phyloP scores from a whole-genome alignment of 2,113 vertebrate species.

The Albula goreensis region DNA sequence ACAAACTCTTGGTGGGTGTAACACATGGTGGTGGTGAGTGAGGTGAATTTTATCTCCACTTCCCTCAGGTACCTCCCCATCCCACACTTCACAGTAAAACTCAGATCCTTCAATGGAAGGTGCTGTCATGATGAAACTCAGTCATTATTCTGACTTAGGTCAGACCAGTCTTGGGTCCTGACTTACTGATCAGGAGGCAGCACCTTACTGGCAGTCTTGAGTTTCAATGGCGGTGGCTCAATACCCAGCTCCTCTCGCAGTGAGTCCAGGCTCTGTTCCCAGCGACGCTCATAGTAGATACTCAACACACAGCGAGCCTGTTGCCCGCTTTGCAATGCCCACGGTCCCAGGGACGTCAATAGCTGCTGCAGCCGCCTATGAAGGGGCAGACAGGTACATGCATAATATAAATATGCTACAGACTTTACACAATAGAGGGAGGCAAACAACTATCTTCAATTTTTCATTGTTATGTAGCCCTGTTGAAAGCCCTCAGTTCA shows the following conservation, averaged over 20 bases:
- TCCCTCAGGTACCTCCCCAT: no score
- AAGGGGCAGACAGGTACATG: not conserved
- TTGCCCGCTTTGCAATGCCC: slow-evolving; percentile 79
- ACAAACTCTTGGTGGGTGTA: no score
- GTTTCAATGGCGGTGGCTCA: slow-evolving; percentile 62
- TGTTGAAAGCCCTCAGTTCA: no score
- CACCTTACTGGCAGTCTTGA: not conserved
- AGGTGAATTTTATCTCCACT: no score
- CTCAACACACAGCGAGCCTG: slow-evolving; percentile 78
- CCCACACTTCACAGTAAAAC: no score
- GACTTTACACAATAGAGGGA: not conserved
- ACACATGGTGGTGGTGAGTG: no score
- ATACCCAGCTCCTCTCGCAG: slow-evolving; percentile 85
- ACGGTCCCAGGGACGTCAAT: slow-evolving; percentile 77
- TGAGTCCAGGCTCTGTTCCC: slow-evolving; percentile 83
- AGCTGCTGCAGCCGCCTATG: slow-evolving; percentile 75
- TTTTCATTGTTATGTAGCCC: no score
- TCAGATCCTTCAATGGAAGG: no score
- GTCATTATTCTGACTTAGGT: not conserved
- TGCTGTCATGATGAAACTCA: no score
- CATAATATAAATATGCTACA: not conserved
- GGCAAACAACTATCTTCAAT: no score
- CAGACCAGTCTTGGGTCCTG: not conserved
- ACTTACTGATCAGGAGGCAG: not conserved
- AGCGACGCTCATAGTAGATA: slow-evolving; percentile 87